These are phyloP conservation scores for Periplaneta americana DNA, from an alignment of 1,140 invertebrate species.

Conservation along the genomic window DNA sequence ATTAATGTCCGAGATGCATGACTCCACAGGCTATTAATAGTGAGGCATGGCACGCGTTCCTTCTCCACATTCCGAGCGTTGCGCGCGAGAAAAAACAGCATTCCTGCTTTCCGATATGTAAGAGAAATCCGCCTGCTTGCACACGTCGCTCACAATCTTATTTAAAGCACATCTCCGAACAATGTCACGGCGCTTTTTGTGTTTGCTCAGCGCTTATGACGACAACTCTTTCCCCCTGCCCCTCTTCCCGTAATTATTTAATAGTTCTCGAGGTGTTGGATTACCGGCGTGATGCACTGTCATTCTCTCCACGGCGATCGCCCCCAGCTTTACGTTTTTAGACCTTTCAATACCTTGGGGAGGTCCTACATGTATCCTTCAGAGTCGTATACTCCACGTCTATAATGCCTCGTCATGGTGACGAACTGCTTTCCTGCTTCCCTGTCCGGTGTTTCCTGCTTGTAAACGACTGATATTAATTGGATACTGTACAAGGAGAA, in stretches of 20 bases:
- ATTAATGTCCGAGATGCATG: background rate
- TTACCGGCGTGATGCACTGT: background rate
- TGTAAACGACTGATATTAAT: too few species aligned
- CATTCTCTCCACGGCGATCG: too few species aligned
- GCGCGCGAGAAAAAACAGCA: background rate
- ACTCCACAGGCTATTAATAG: background rate
- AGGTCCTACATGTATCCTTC: too few species aligned
- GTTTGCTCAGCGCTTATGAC: background rate
- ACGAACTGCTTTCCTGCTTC: too few species aligned
- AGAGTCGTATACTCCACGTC: too few species aligned
- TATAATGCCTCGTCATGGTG: too few species aligned
- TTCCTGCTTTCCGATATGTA: background rate
- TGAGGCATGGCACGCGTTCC: background rate
- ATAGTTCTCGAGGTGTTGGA: background rate
- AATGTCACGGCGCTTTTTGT: background rate
- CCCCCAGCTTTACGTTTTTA: too few species aligned
- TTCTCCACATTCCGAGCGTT: background rate
- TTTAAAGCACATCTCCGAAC: background rate
- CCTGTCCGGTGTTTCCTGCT: too few species aligned
- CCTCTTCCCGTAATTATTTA: background rate
- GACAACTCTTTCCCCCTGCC: too few species aligned
- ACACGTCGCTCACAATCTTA: too few species aligned
- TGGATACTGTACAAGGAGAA: too few species aligned
- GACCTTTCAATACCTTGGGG: too few species aligned
- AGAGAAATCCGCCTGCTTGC: background rate